Conservation (phyloP, 2,888 invertebrate species). For the Cerceris ruficornis region DNA sequence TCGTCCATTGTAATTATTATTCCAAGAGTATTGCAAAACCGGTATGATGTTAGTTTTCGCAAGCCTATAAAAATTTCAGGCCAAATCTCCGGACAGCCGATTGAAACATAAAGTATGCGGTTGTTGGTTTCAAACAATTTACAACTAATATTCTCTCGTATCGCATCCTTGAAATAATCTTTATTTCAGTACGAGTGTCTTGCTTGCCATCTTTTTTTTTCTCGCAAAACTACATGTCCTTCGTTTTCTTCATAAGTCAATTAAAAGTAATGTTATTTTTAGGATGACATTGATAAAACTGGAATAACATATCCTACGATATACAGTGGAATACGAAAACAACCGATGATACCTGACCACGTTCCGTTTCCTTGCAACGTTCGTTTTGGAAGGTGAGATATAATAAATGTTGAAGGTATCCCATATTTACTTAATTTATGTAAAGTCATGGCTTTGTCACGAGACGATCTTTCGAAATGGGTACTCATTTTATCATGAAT, state of each 20-base stretch:
- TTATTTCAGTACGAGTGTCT: neutral
- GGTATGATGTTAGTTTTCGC: neutral
- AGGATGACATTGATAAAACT: slow-evolving; percentile 68
- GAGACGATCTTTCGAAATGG: too few species aligned
- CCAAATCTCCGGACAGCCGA: too few species aligned
- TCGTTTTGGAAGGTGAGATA: slow-evolving; percentile 74
- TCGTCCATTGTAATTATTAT: neutral
- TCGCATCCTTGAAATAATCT: neutral
- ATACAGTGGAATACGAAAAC: slow-evolving; percentile 70
- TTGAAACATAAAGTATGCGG: too few species aligned
- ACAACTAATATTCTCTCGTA: too few species aligned
- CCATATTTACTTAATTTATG: neutral
- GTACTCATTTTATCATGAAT: too few species aligned
- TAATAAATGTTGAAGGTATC: neutral
- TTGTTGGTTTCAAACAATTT: too few species aligned
- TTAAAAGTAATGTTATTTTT: slow-evolving; percentile 18
- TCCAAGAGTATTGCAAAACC: neutral
- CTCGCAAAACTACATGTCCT: neutral
- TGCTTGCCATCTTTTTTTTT: neutral
- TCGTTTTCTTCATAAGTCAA: neutral
- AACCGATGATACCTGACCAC: slow-evolving; percentile 69
- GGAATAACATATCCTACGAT: slow-evolving; percentile 71
- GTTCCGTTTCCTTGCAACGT: slow-evolving; percentile 79
- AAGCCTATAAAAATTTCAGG: too few species aligned
- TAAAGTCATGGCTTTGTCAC: neutral